Conservation (phyloP, 2,113 vertebrate genomes). For the Pomatorhinus ruficollis region DNA sequence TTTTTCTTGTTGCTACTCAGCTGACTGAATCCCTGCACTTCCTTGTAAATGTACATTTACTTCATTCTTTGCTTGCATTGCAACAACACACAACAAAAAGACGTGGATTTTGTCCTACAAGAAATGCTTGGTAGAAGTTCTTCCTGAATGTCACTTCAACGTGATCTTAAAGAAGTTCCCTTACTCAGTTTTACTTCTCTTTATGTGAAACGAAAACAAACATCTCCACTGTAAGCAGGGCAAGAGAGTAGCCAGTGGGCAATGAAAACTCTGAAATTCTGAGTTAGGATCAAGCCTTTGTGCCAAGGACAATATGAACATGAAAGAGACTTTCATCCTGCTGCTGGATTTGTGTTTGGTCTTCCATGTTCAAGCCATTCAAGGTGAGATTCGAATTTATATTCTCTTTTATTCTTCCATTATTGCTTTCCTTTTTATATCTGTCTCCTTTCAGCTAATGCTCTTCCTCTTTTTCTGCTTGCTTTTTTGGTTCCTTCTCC, state of each 20-base stretch:
- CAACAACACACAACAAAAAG: not conserved
- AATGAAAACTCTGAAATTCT: not conserved
- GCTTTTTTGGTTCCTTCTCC: not conserved
- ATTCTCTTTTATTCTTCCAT: not conserved
- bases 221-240: not conserved
- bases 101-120: not conserved
- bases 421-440: not conserved
- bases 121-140: not conserved
- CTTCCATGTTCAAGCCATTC: not conserved
- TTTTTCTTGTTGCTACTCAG: not conserved
- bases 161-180: not conserved
- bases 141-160: not conserved
- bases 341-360: slow-evolving; percentile 7
- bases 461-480: not conserved
- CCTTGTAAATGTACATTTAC: not conserved
- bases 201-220: not conserved
- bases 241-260: not conserved
- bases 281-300: not conserved
- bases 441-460: not conserved
- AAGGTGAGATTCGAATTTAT: slow-evolving; percentile 46
- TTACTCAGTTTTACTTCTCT: slow-evolving; percentile 49
- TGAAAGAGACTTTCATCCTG: not conserved
- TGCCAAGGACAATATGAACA: not conserved
- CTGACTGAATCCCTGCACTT: not conserved
- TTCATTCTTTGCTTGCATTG: not conserved